A percentile compares a stretch with the other conserved stretches of the same genome.
Evolutionary conservation across 2,888 invertebrate genomes (phyloP).

Genomic region (Eulithis testata): DNA sequence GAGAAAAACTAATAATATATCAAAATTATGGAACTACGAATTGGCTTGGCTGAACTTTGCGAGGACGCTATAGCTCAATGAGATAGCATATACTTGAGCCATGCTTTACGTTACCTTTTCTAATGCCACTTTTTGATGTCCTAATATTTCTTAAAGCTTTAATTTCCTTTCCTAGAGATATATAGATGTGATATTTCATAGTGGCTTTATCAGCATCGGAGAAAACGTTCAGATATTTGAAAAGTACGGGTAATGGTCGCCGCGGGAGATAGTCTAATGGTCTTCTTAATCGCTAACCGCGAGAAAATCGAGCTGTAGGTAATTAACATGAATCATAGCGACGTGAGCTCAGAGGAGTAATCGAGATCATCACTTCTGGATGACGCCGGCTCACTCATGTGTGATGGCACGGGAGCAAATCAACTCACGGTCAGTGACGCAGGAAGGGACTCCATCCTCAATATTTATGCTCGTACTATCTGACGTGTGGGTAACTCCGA

Average conservation of each 20-base stretch:
- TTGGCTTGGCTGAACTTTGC: slow-evolving; percentile 21
- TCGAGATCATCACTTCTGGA: slow-evolving; percentile 66
- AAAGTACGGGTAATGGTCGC: slow-evolving; percentile 65
- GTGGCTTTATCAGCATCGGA: slow-evolving; percentile 31
- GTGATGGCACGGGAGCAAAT: slow-evolving; percentile 42
- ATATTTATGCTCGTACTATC: not conserved
- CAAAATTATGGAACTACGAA: slow-evolving; percentile 48
- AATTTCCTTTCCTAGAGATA: not conserved
- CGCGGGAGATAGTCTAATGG: slow-evolving; percentile 70
- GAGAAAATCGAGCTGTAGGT: slow-evolving; percentile 66
- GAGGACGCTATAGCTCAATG: not conserved
- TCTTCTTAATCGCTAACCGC: slow-evolving; percentile 69
- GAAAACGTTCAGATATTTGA: slow-evolving; percentile 51
- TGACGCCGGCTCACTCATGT: slow-evolving; percentile 46
- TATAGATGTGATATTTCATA: slow-evolving; percentile 27
- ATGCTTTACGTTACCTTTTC: too few species aligned
- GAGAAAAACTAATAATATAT: slow-evolving; percentile 56
- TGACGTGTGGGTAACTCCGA: too few species aligned
- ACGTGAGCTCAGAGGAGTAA: slow-evolving; percentile 68
- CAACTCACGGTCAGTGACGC: not conserved
- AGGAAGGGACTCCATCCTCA: not conserved
- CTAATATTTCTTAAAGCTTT: too few species aligned
- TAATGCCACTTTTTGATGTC: too few species aligned
- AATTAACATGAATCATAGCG: slow-evolving; percentile 80
- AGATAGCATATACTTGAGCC: not conserved